A percentile compares a stretch with the other conserved stretches of the same genome.
Evolutionary conservation across 2,113 vertebrate species (phyloP).

Genomic region (Pandion haliaetus): DNA sequence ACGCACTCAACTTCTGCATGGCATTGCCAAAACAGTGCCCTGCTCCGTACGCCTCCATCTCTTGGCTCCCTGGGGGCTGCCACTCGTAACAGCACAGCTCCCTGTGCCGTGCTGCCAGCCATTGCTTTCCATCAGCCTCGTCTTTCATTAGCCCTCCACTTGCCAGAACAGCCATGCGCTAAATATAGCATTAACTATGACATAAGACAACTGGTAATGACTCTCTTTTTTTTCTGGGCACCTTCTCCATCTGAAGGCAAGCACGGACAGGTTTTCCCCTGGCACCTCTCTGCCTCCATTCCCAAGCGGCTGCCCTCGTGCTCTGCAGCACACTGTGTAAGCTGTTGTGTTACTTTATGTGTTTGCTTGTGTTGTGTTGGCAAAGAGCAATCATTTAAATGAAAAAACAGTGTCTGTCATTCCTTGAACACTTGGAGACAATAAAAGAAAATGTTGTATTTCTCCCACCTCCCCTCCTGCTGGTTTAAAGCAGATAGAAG

Average conservation of each 20-base stretch:
- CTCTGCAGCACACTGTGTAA: neutral
- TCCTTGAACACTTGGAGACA: neutral
- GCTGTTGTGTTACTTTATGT: neutral
- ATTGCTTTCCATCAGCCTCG: neutral
- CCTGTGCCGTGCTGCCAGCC: neutral
- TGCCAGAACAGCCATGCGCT: rapidly evolving
- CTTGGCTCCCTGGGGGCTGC: neutral
- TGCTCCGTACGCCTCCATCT: neutral
- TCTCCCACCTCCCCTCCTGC: neutral
- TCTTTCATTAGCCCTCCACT: rapidly evolving
- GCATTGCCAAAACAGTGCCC: neutral
- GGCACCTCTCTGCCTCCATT: neutral
- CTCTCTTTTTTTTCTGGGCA: neutral
- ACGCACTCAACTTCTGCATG: neutral
- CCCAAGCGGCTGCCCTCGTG: neutral
- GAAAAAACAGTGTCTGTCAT: neutral
- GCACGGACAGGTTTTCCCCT: neutral
- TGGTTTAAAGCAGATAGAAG: neutral
- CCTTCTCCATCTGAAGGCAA: neutral
- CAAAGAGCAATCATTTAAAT: neutral
- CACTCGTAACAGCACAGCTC: neutral
- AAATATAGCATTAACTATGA: neutral
- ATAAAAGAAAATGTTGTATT: neutral
- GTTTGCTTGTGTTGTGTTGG: neutral
- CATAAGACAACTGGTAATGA: neutral